Evolutionary conservation across 1,140 invertebrate species (phyloP).

Genomic region (Aphis craccivora): DNA sequence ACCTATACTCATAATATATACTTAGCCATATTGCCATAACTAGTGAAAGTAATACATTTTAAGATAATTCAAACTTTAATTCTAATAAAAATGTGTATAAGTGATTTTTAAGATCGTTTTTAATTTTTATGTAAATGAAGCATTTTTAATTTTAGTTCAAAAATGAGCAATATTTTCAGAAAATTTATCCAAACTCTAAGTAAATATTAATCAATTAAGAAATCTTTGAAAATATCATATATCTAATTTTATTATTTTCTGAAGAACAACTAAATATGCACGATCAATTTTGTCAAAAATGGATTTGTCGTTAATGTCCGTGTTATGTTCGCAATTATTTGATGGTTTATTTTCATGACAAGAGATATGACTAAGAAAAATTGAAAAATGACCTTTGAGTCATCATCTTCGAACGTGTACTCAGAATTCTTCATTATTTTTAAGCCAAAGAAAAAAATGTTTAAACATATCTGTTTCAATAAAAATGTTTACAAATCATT

Average conservation of each 20-base stretch:
- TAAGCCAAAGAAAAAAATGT: background rate
- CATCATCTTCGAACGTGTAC: background rate
- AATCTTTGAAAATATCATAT: background rate
- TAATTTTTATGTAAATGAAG: too few relatives aligned
- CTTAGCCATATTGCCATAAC: too few relatives aligned
- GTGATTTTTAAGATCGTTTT: too few relatives aligned
- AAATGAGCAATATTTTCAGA: background rate
- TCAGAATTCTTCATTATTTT: background rate
- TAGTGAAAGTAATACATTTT: too few relatives aligned
- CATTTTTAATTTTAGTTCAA: too few relatives aligned
- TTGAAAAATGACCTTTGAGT: background rate
- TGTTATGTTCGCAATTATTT: background rate
- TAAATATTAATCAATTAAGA: background rate
- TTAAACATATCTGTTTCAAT: slow-evolving; percentile 14
- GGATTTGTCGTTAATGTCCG: background rate
- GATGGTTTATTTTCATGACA: too few relatives aligned
- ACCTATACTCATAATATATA: too few relatives aligned
- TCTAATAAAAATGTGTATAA: too few relatives aligned
- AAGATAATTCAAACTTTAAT: too few relatives aligned
- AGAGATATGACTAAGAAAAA: background rate
- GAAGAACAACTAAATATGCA: background rate
- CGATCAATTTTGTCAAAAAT: background rate
- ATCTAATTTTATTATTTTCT: background rate
- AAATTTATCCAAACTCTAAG: too few relatives aligned
- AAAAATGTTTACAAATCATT: background rate